Base-by-base conservation (phyloP, 2,888 invertebrate species). In the Orthosia cruda region DNA sequence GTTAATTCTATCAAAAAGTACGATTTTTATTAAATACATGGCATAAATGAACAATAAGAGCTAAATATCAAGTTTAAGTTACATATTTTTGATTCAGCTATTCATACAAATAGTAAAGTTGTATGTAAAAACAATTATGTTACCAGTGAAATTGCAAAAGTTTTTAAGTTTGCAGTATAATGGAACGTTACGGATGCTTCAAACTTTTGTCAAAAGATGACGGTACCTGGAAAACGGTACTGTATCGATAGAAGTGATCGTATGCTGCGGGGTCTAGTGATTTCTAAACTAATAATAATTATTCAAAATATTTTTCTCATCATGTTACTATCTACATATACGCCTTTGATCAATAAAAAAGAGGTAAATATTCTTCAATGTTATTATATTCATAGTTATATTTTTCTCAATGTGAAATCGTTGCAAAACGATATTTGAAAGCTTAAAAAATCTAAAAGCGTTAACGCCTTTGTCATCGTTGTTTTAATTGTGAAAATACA, bases 251-350 rank as follows among this genome's bases (percentile, higher is more conserved):
- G 52, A 84, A 81, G 72, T 67, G 45, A 65, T 74, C 62, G 76
- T 63, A 32, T 18, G 71, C 59, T 65, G 76, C 40, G 40, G 40
- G 16, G 26, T 70, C 68, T 32, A 65, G 78, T 86, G 75, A 68
- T 64, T 79, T 52, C n/a, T 70, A 18, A 5, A 63, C 2, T 12
- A 59, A 58, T 64, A 47, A 55, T 45, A n/a, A 32, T 66, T 55
- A 12, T 52, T 54, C 18, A 5, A 74, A n/a, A 66, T 23, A 69
- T 40, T 45, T 45, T 62, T 72, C 4, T 66, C 65, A 90, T 81
- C 83, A 95, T 95, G 94, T 85, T 93, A 54, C 85, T 92, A 81
- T 88, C 91, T 20, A 71, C 86, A 16, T 79, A 94, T 32, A 90
- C 93, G 63, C 90, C 94, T 18, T 87, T 95, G 52, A 86, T 88